Evolutionary conservation across 1,140 invertebrate species (phyloP).

Genomic region (Phocides pigmalion): DNA sequence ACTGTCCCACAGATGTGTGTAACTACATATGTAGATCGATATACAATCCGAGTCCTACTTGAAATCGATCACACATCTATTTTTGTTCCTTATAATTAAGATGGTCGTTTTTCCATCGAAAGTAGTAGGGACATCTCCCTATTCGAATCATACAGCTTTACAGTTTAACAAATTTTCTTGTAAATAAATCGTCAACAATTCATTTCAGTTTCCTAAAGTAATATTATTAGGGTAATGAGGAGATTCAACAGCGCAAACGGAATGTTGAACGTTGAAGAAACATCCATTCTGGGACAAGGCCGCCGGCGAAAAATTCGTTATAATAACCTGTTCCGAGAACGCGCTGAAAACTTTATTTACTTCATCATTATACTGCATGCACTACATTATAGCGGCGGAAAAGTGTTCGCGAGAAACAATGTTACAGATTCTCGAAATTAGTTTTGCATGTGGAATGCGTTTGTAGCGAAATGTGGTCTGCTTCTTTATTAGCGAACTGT

Average conservation of each 20-base stretch:
- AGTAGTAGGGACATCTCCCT: too few relatives aligned
- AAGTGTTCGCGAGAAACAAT: neutral
- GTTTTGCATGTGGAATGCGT: neutral
- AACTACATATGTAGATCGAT: too few relatives aligned
- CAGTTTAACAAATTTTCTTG: neutral
- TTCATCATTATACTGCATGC: slow-evolving; percentile 22
- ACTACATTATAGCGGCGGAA: slow-evolving; percentile 4
- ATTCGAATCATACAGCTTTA: too few relatives aligned
- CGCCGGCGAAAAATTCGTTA: slow-evolving; percentile 7
- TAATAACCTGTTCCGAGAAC: slow-evolving; percentile 23
- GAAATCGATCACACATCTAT: too few relatives aligned
- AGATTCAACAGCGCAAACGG: slow-evolving; percentile 9
- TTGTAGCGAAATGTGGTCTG: neutral
- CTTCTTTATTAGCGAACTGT: neutral
- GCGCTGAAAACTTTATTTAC: slow-evolving; percentile 26
- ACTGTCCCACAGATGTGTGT: too few relatives aligned
- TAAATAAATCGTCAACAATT: neutral
- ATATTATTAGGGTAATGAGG: slow-evolving; percentile 18
- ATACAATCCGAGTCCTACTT: too few relatives aligned
- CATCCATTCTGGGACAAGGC: slow-evolving; percentile 15
- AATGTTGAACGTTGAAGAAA: slow-evolving; percentile 2
- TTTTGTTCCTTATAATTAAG: too few relatives aligned
- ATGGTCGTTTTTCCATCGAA: too few relatives aligned
- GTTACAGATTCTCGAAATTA: neutral
- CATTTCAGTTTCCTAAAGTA: neutral